A percentile compares a stretch with the other conserved stretches of the same genome.
phyloP scores from a whole-genome alignment of 1,140 invertebrate species.

The Mamestra configurata region DNA sequence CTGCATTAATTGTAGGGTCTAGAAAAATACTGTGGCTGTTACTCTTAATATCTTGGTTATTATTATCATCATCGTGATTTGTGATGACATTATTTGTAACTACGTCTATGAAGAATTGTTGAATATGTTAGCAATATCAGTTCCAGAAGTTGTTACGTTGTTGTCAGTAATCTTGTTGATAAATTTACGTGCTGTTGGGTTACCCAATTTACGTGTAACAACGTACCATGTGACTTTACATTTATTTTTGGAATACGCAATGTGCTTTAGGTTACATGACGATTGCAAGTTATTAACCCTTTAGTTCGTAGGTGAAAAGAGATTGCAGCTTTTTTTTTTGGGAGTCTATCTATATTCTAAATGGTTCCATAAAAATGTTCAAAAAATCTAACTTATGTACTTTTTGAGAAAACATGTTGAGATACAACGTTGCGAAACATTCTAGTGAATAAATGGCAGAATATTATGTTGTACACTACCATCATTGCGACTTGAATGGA shows the following conservation, averaged over 20 bases:
- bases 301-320: constrained; percentile 50
- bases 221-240: too few species aligned
- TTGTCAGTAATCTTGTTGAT: background rate
- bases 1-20: too few species aligned
- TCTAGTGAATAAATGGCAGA: background rate
- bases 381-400: constrained; percentile 24
- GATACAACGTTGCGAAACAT: background rate
- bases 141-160: background rate
- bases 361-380: constrained; percentile 27
- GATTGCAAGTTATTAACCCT: too few species aligned
- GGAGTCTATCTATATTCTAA: background rate
- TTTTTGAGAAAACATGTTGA: constrained; percentile 16
- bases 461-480: background rate
- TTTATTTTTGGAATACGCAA: too few species aligned
- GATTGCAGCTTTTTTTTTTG: constrained; percentile 4
- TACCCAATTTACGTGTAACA: too few species aligned
- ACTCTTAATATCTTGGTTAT: too few species aligned
- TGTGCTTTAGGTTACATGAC: too few species aligned
- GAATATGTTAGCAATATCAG: constrained; percentile 73
- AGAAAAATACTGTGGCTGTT: too few species aligned
- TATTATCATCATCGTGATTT: too few species aligned
- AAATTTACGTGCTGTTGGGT: background rate
- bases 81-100: too few species aligned
- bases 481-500: background rate
- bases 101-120: too few species aligned